A percentile compares a stretch with the other conserved stretches of the same genome.
Evolutionary conservation across 2,113 vertebrate species (phyloP).

Genomic region (Corythornis madagascariensis): DNA sequence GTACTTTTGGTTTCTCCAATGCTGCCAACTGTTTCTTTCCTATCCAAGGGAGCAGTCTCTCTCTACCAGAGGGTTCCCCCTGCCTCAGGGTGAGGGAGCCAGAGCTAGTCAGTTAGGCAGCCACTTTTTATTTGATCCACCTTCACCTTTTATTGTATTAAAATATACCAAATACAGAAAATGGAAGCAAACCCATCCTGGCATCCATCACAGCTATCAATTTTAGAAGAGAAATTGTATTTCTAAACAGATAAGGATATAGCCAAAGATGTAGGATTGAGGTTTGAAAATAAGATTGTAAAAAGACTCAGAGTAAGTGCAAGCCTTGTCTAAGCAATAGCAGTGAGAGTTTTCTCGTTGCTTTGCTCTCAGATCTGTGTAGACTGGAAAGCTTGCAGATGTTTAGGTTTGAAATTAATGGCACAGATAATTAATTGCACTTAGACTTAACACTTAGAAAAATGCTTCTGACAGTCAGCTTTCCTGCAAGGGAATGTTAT

Average conservation of each 20-base stretch:
- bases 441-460: not conserved
- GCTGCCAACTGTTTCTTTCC: not conserved
- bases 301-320: not conserved
- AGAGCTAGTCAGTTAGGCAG: not conserved
- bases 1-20: not conserved
- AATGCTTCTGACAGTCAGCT: not conserved
- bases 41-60: not conserved
- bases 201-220: not conserved
- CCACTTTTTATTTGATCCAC: not conserved
- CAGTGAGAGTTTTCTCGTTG: not conserved
- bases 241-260: not conserved
- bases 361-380: not conserved
- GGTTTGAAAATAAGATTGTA: not conserved
- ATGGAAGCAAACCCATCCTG: not conserved
- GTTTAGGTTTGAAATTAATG: not conserved
- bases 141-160: not conserved
- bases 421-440: not conserved
- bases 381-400: not conserved
- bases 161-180: not conserved
- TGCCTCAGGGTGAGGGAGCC: not conserved
- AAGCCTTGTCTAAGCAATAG: not conserved
- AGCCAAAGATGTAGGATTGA: not conserved
- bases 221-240: not conserved
- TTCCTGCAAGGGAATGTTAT: not conserved
- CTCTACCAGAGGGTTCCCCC: not conserved